Conservation (phyloP, 2,888 invertebrate species). For the Adelphocoris suturalis region DNA sequence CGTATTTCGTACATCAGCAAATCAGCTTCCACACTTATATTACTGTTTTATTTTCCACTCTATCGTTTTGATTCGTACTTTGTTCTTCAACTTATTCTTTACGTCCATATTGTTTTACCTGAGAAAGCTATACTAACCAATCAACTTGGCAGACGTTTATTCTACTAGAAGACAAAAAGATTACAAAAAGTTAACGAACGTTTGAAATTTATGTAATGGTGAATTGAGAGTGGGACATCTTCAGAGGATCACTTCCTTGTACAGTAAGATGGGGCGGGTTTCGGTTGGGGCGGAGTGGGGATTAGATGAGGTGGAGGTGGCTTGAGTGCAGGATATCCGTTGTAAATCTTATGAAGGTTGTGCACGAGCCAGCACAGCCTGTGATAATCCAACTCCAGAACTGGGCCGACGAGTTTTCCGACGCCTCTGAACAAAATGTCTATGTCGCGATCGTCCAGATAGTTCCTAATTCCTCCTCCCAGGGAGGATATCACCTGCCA, state of each 20-base stretch:
- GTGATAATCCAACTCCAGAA: constrained; percentile 55
- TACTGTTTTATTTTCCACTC: no score
- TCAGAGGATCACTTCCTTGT: background rate
- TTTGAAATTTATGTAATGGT: no score
- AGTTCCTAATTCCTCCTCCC: constrained; percentile 30
- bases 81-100: no score
- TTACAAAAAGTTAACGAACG: no score
- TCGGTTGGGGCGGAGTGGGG: background rate
- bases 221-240: background rate
- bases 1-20: no score
- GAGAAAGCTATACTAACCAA: no score
- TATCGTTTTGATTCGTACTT: no score
- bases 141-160: no score
- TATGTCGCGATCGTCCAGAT: constrained; percentile 48
- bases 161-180: no score
- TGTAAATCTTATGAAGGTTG: constrained; percentile 60
- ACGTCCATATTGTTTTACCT: no score
- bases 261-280: background rate
- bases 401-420: constrained; percentile 57
- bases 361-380: constrained; percentile 52
- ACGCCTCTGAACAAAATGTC: constrained; percentile 58
- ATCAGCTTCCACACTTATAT: no score
- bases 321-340: constrained; percentile 55
- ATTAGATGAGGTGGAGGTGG: constrained; percentile 37
- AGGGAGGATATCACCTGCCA: constrained; percentile 44